Conservation (phyloP, 2,113 vertebrate species). For the Perca fluviatilis region DNA sequence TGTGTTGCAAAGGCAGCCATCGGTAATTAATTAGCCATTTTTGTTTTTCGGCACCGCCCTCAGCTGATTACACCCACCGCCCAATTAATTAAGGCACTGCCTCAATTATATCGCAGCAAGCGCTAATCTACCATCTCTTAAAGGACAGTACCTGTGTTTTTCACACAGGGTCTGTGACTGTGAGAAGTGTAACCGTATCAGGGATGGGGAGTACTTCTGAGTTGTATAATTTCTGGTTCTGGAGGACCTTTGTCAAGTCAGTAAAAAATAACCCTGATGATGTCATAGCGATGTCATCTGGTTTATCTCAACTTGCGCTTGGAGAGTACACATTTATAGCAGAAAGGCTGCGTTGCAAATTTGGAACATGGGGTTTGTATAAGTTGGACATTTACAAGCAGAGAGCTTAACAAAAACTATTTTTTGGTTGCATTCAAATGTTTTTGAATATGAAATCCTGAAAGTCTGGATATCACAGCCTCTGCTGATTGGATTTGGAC, state of each 20-base stretch:
- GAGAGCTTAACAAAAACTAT: background rate
- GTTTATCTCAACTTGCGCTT: too few relatives aligned
- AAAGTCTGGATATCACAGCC: too few relatives aligned
- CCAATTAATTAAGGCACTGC: slow-evolving; percentile 44
- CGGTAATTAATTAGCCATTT: slow-evolving; percentile 59
- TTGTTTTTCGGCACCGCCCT: slow-evolving; percentile 31
- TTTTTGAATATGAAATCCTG: too few relatives aligned
- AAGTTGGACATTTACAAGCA: too few relatives aligned
- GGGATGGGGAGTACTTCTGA: background rate
- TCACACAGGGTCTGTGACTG: background rate
- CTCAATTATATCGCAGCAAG: slow-evolving; percentile 4
- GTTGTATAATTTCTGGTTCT: background rate
- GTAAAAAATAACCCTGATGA: background rate
- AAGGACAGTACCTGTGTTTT: background rate
- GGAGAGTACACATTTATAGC: too few relatives aligned
- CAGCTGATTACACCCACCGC: slow-evolving; percentile 49
- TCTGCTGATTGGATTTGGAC: too few relatives aligned
- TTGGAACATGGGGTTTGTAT: too few relatives aligned
- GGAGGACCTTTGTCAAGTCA: background rate
- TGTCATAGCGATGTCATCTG: background rate
- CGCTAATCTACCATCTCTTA: background rate
- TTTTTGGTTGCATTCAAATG: background rate
- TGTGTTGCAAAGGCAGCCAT: background rate
- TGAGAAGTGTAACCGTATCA: background rate
- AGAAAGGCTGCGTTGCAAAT: too few relatives aligned